Evolutionary conservation across 2,888 invertebrate genomes (phyloP).

Genomic region (Cataglyphis albicans): DNA sequence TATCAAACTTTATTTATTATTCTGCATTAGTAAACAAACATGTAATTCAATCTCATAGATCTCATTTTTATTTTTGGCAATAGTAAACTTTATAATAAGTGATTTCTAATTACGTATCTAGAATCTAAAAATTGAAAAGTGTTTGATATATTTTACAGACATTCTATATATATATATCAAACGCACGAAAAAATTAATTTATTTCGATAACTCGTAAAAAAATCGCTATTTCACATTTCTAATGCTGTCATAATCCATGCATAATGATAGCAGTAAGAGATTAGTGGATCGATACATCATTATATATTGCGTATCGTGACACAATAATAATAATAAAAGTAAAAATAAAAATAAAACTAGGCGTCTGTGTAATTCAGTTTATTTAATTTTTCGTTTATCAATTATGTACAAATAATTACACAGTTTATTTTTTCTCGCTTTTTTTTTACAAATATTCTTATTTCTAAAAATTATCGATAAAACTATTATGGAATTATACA

Average conservation of each 20-base stretch:
- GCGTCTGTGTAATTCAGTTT: conserved; percentile 11
- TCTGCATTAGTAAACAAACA: no score
- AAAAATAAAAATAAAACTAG: conserved; percentile 25
- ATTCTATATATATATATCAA: no score
- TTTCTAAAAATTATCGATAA: not conserved
- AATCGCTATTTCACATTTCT: not conserved
- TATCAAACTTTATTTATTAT: no score
- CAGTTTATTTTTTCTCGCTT: not conserved
- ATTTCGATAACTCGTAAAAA: not conserved
- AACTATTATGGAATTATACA: conserved; percentile 7
- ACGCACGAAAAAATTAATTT: no score
- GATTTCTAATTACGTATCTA: not conserved
- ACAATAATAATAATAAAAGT: conserved; percentile 11
- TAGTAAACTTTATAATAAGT: no score
- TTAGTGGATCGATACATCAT: not conserved
- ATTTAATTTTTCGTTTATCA: not conserved
- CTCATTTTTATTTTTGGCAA: no score
- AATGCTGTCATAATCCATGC: not conserved
- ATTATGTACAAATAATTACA: conserved; percentile 28
- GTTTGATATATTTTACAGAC: no score
- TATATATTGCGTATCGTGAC: not conserved
- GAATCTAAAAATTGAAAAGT: not conserved
- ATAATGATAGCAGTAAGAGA: not conserved
- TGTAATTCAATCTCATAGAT: no score
- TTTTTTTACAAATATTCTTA: conserved; percentile 4